Evolutionary conservation across 2,113 vertebrate genomes (phyloP).

Genomic region (Thermophis baileyi): DNA sequence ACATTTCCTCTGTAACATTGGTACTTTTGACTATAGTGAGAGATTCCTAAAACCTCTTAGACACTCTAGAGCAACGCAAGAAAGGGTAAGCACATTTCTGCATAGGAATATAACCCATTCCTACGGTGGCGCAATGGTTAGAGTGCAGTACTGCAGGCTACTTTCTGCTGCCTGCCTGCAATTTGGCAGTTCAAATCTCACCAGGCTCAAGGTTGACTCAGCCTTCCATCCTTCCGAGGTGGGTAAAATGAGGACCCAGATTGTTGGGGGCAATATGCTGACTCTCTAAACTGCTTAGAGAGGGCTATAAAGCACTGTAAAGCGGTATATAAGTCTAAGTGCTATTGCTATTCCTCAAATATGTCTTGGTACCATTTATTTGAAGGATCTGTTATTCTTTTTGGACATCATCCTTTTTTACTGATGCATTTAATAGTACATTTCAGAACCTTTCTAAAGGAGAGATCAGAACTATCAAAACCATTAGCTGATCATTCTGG

Average conservation of each 20-base stretch:
- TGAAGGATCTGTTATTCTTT: background rate
- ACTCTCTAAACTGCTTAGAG: no score
- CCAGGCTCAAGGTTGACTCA: no score
- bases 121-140: no score
- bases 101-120: background rate
- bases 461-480: background rate
- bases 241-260: no score
- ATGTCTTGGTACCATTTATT: background rate
- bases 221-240: no score
- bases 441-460: background rate
- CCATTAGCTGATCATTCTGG: background rate
- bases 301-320: no score
- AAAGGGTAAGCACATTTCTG: background rate
- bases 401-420: background rate
- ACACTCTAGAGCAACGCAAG: background rate
- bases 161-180: no score
- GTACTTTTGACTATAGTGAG: background rate
- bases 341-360: background rate
- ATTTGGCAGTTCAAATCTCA: no score
- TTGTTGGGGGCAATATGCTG: no score
- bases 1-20: background rate
- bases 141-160: no score
- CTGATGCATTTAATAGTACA: background rate
- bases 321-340: no score
- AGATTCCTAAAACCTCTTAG: background rate